phyloP scores from a whole-genome alignment of 1,140 invertebrate genomes.

The Heliconius himera region DNA sequence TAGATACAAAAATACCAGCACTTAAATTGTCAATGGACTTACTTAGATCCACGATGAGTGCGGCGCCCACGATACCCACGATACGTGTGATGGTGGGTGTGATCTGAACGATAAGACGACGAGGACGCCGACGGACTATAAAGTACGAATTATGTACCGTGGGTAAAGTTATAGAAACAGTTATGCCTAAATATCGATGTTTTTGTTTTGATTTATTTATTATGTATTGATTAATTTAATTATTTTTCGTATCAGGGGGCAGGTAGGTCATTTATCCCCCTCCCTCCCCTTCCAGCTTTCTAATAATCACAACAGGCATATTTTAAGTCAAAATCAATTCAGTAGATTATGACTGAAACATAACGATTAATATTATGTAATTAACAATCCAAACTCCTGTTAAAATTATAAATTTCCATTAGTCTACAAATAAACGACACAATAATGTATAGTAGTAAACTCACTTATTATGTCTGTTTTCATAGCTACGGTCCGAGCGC shows the following conservation, averaged over 20 bases:
- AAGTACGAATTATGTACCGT: background rate
- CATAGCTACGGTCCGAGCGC: slow-evolving; percentile 7
- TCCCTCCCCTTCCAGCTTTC: background rate
- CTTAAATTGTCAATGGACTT: background rate
- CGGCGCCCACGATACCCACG: slow-evolving; percentile 7
- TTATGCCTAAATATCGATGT: too few relatives aligned
- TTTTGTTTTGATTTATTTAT: too few relatives aligned
- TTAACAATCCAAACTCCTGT: too few relatives aligned
- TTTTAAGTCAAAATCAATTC: background rate
- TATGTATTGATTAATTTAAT: too few relatives aligned
- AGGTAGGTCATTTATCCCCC: too few relatives aligned
- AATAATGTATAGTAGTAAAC: background rate
- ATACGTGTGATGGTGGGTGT: background rate
- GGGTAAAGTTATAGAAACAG: background rate
- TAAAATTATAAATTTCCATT: too few relatives aligned
- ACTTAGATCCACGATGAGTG: background rate
- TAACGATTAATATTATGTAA: background rate
- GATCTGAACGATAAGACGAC: slow-evolving; percentile 6
- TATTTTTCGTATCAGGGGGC: too few relatives aligned
- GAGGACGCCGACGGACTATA: background rate
- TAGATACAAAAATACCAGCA: background rate
- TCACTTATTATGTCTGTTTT: slow-evolving; percentile 5
- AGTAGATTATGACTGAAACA: background rate
- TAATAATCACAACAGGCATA: background rate
- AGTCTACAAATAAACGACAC: background rate